Evolutionary conservation across 2,113 vertebrate species (phyloP).

Genomic region (Ciconia boyciana): DNA sequence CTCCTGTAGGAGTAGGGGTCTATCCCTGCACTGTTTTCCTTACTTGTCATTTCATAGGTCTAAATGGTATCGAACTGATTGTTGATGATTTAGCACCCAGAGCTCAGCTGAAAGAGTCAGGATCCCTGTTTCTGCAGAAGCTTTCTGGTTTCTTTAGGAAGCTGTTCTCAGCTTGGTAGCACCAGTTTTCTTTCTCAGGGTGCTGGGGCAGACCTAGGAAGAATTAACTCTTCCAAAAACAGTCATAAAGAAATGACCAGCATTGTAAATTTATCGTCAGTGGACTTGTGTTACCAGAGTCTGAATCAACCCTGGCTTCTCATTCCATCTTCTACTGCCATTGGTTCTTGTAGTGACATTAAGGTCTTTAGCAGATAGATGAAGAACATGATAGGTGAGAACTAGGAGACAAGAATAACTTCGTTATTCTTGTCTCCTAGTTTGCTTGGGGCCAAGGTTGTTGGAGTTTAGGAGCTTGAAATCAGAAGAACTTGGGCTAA

Average conservation of each 20-base stretch:
- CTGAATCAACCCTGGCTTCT: background rate
- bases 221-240: background rate
- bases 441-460: background rate
- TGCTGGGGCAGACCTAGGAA: background rate
- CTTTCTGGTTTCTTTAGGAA: background rate
- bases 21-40: background rate
- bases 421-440: background rate
- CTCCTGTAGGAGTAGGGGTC: background rate
- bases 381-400: background rate
- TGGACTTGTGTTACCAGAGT: background rate
- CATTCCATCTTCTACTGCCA: background rate
- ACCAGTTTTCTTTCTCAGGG: background rate
- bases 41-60: background rate
- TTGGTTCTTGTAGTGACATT: background rate
- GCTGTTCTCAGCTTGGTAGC: background rate
- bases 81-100: background rate
- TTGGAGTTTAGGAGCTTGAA: background rate
- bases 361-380: background rate
- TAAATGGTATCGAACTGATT: background rate
- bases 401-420: too few species aligned
- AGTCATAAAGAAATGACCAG: background rate
- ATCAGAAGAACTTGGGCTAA: background rate
- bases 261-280: background rate
- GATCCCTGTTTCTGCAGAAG: background rate
- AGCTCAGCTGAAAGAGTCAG: background rate